Conservation (phyloP, 1,140 invertebrate species). For the Megathymus violae region DNA sequence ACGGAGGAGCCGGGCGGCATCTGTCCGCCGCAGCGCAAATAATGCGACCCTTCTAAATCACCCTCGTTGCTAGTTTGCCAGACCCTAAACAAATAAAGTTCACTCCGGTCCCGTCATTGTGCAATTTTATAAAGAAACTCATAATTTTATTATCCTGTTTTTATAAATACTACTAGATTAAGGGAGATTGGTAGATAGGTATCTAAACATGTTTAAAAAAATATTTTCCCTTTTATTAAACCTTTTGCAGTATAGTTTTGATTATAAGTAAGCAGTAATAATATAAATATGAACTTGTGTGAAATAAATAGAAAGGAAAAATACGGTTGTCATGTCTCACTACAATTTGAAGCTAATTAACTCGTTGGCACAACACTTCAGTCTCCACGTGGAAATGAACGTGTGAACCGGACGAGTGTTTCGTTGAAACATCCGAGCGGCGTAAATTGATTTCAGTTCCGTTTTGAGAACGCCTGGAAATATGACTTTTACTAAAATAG, state of each 20-base stretch:
- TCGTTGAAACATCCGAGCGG: constrained; percentile 48
- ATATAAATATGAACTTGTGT: constrained; percentile 5
- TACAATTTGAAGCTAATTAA: constrained; percentile 28
- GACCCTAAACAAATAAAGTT: constrained; percentile 77
- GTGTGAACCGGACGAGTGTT: constrained; percentile 55
- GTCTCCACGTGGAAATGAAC: constrained; percentile 54
- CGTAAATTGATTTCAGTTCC: constrained; percentile 69
- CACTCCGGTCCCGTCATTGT: constrained; percentile 52
- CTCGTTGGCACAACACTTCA: constrained; percentile 30
- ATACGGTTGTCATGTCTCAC: constrained; percentile 11
- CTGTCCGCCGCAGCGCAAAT: constrained; percentile 74
- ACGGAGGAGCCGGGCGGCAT: constrained; percentile 55
- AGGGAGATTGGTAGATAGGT: neutral
- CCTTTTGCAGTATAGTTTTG: too few relatives aligned
- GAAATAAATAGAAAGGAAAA: constrained; percentile 15
- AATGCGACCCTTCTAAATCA: constrained; percentile 74
- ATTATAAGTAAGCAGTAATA: neutral
- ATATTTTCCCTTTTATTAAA: neutral
- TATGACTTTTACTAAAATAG: constrained; percentile 65
- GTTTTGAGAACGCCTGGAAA: constrained; percentile 71
- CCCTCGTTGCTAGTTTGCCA: constrained; percentile 69
- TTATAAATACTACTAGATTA: constrained; percentile 20
- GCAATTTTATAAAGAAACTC: constrained; percentile 51
- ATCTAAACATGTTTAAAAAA: neutral
- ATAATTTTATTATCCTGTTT: constrained; percentile 45